Conservation (phyloP, 2,888 invertebrate species). For the Lampropteryx suffumata region DNA sequence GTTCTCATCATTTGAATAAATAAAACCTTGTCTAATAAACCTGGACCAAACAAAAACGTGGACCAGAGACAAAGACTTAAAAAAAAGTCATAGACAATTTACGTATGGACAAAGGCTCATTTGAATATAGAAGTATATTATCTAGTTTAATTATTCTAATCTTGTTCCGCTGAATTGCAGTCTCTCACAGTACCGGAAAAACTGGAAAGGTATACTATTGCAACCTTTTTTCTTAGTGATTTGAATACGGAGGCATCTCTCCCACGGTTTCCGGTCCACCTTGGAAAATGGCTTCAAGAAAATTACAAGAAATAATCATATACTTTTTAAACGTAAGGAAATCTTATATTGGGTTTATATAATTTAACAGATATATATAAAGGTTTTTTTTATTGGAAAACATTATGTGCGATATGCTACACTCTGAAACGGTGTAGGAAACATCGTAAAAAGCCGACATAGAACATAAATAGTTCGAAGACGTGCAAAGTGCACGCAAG, state of each 20-base stretch:
- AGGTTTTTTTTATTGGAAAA: too few relatives aligned
- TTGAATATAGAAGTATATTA: conserved; percentile 64
- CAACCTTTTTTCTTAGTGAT: conserved; percentile 54
- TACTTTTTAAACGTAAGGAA: conserved; percentile 5
- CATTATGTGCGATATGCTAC: too few relatives aligned
- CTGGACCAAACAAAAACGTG: conserved; percentile 38
- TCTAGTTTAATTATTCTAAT: conserved; percentile 60
- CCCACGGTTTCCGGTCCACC: conserved; percentile 62
- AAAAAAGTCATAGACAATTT: conserved; percentile 37
- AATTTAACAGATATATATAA: too few relatives aligned
- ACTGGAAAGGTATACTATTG: conserved; percentile 73
- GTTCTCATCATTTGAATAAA: conserved; percentile 37
- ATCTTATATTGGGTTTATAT: too few relatives aligned
- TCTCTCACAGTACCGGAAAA: conserved; percentile 73
- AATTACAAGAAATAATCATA: conserved; percentile 18
- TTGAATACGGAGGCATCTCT: conserved; percentile 67
- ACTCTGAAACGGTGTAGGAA: too few relatives aligned
- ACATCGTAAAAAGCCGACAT: too few relatives aligned
- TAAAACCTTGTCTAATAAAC: conserved; percentile 41
- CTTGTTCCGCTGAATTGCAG: conserved; percentile 61
- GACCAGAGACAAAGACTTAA: conserved; percentile 26
- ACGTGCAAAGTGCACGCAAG: too few relatives aligned
- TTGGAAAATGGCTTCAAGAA: conserved; percentile 37
- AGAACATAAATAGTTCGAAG: too few relatives aligned
- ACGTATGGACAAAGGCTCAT: conserved; percentile 65